These are phyloP conservation scores for Solenopsis invicta DNA, from an alignment of 1,140 invertebrate genomes.

Conservation along the genomic window DNA sequence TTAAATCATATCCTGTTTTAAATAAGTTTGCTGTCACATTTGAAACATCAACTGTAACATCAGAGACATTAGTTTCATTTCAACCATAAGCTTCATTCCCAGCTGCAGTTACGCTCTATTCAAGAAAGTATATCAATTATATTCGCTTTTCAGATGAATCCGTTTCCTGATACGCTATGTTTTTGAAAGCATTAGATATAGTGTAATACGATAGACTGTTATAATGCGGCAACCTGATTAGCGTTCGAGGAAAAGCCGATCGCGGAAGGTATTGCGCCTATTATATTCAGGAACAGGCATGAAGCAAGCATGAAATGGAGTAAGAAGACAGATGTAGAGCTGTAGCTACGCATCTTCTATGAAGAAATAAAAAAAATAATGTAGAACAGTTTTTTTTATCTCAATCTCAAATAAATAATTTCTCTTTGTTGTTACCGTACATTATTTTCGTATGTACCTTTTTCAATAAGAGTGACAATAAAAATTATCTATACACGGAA, in stretches of 20 bases:
- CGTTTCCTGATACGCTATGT: not conserved
- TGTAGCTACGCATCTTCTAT: not conserved
- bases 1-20: not conserved
- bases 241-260: conserved; percentile 12
- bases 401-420: conserved; percentile 9
- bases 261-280: not conserved
- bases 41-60: not conserved
- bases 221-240: conserved; percentile 13
- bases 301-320: conserved; percentile 5
- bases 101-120: not conserved
- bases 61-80: not conserved
- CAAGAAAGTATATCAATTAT: conserved; percentile 10
- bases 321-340: not conserved
- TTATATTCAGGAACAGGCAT: conserved; percentile 18
- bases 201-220: not conserved
- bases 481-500: not conserved
- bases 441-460: not conserved
- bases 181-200: not conserved
- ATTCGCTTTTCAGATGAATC: not conserved
- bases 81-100: not conserved
- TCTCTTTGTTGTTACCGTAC: not conserved
- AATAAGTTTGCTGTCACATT: not conserved
- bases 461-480: not conserved
- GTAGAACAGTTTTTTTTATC: not conserved
- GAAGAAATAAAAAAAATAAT: not conserved